A percentile compares a stretch with the other conserved stretches of the same genome.
Conservation (phyloP, 2,113 vertebrate species). For the Ornithorhynchus anatinus region DNA sequence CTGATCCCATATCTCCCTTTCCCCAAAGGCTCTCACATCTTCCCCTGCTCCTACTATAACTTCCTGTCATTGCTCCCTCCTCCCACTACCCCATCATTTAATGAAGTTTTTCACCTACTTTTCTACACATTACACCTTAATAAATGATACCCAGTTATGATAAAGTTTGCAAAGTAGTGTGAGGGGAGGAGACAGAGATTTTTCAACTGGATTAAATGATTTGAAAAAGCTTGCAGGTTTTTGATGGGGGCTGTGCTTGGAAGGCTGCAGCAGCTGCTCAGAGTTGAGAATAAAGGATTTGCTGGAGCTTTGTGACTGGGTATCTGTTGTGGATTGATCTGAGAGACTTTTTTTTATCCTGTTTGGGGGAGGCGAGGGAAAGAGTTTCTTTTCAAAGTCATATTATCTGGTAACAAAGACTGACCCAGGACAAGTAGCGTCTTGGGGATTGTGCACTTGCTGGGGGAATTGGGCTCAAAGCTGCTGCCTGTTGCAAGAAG, state of each 20-base stretch:
- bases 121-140: too few relatives aligned
- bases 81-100: too few relatives aligned
- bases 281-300: constrained; percentile 84
- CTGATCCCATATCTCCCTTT: too few relatives aligned
- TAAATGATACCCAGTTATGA: too few relatives aligned
- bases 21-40: too few relatives aligned
- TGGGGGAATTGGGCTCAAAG: constrained; percentile 64
- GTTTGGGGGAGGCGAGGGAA: constrained; percentile 45
- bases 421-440: constrained; percentile 67
- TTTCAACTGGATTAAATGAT: constrained; percentile 77
- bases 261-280: constrained; percentile 83
- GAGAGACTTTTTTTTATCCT: constrained; percentile 60
- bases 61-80: too few relatives aligned
- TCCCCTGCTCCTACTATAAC: too few relatives aligned
- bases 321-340: constrained; percentile 73
- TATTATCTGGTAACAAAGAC: constrained; percentile 76
- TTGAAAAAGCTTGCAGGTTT: constrained; percentile 70
- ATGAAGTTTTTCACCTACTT: too few relatives aligned
- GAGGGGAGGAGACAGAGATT: constrained; percentile 61
- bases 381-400: constrained; percentile 73
- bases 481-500: constrained; percentile 54
- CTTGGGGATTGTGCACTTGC: constrained; percentile 70
- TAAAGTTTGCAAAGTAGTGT: constrained; percentile 28
- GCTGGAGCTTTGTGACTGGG: constrained; percentile 73
- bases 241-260: constrained; percentile 64